Base-by-base conservation (phyloP, 2,797 vertebrate genomes). In the Decapterus maruadsi region DNA sequence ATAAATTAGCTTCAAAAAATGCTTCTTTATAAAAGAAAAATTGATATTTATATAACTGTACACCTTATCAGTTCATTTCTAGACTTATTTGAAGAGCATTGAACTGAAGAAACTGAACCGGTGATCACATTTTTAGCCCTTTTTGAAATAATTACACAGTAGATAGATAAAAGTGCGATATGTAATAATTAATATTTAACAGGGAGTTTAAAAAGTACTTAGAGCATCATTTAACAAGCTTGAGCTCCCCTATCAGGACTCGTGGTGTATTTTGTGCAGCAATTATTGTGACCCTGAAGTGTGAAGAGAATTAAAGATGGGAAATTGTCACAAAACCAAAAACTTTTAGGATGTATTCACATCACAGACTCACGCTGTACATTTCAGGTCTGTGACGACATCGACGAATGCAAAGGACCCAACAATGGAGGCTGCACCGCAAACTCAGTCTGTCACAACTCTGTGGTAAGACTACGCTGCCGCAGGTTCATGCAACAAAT, bases 381-480 rank as follows among this genome's bases (percentile, higher is more conserved):
- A 6, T 19, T 75, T 58, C 83, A 96, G 96, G 91, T 95, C 62
- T 96, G 96, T 58, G 91, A 95, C 63, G 98, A 99, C 86, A 76
- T 98, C 8, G 98, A 99, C 61, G 98, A 99, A 92, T 99, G 98
- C 90, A 96, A 94, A 86, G 92, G 83, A 60, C 93, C 94, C 2
- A 83, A 95, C 90, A 97, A 96, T n/a, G 97, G 97, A 89, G 95
- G 96, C 12, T 99, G 98, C 4, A 90, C 97, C 22, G 85, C 91
- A 2, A 97, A 99, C 90, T 99, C 98, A n/a, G 13, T 95, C 81
- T 99, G 98, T 87, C 91, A 96, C 87, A 99, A 99, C 93, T 97
- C 97, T 50, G 88, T 96, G 96, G 98, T 99, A 93, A 97, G 95
- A 5, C 45, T 31, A 14, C 4, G 6, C 31, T 26, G 31, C 31